Evolutionary conservation across 1,140 invertebrate species (phyloP), one percentile per base, ranked within the genome.

Genomic region (Varroa destructor): DNA sequence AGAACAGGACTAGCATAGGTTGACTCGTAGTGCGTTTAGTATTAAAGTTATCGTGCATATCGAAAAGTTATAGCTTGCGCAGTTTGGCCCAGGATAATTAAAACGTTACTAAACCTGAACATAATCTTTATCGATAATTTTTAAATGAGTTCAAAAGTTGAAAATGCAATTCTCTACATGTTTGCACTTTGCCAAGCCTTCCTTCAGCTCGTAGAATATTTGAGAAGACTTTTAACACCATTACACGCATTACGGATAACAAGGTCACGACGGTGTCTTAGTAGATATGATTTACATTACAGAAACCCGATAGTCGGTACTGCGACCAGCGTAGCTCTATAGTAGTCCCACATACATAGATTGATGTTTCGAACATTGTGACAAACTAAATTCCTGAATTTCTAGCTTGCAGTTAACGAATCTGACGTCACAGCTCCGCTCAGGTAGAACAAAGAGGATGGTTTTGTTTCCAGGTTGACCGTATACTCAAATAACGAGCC

Each of bases 191-290:
- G 25, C 25, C 25, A 25, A 25, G 25, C 25, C 25, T 25, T 25
- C 25, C 25, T 70, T 25, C 54, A 43, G 36, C 8, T 67, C 25
- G 8, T 36, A 10, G 43, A 67, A 67, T 8, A 10, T 37, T 67
- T 8, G 8, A 8, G 12, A 67, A 67, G 25, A 67, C 43, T 25
- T 67, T 67, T 67, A 10, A 36, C 37, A n/a, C 64, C 54, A 46
- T 55, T 67, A 72, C 8, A 40, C 64, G 58, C 70, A 70, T 25
- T 67, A 72, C 0, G 36, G 72, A 14, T 36, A 56, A 14, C 40
- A 58, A 25, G 25, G 25, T 25, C 25, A 25, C 25, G 25, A 25
- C 25, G 25, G 25, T 25, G 25, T 25, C 25, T 25, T 25, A 25
- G 25, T 25, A 25, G 25, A 25, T 25, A 25, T 25, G 25, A 25